Evolutionary conservation across 2,888 invertebrate species (phyloP).

Genomic region (Caenorhabditis doughertyi): DNA sequence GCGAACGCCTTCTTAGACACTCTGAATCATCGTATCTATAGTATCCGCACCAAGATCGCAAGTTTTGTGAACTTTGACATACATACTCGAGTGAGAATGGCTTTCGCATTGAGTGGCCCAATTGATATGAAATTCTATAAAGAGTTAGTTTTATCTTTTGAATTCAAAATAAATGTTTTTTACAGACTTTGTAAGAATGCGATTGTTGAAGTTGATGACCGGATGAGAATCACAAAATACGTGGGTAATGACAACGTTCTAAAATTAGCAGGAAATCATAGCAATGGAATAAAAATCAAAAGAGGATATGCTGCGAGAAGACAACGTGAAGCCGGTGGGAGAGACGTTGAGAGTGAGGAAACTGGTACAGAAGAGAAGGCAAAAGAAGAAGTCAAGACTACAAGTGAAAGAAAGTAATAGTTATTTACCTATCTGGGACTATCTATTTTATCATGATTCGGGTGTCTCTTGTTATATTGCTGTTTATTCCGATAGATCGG

Average conservation of each 20-base stretch:
- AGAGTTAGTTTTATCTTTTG: neutral
- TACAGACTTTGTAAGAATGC: neutral
- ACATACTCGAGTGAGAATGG: neutral
- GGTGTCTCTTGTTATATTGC: no score
- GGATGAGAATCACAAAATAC: neutral
- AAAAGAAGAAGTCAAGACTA: neutral
- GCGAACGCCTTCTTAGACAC: neutral
- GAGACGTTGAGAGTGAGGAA: neutral
- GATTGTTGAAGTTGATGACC: neutral
- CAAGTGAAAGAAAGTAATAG: neutral
- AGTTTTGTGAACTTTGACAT: neutral
- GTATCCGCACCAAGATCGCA: neutral
- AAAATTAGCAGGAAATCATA: neutral
- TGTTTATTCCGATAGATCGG: no score
- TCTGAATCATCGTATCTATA: neutral
- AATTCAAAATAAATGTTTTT: neutral
- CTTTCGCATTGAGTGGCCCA: constrained; percentile 4
- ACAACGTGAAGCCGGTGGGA: no score
- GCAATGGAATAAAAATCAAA: neutral
- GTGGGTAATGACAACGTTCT: neutral
- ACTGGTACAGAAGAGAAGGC: no score
- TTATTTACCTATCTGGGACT: neutral
- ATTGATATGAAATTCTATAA: neutral
- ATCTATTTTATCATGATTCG: no score
- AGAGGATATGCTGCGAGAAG: no score